Evolutionary conservation across 2,113 vertebrate genomes (phyloP).

Genomic region (Lipotes vexillifer): DNA sequence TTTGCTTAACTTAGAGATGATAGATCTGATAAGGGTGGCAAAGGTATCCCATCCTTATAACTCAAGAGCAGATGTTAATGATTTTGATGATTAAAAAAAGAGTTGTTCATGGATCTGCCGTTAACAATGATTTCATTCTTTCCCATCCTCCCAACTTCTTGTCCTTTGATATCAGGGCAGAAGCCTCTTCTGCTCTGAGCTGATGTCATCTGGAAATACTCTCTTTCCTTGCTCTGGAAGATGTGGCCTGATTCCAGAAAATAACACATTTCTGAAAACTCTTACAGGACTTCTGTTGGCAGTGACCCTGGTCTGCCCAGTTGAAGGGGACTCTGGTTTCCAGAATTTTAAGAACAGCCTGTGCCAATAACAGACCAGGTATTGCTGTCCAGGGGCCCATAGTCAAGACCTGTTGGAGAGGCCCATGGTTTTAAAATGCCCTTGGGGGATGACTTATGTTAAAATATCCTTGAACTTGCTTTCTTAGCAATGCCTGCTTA

Average conservation of each 20-base stretch:
- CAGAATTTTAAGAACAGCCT: background rate
- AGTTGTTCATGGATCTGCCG: background rate
- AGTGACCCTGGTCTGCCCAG: background rate
- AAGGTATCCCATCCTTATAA: background rate
- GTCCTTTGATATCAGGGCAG: background rate
- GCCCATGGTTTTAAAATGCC: background rate
- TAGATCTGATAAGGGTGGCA: background rate
- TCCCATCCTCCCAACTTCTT: background rate
- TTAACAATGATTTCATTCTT: background rate
- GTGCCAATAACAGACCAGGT: too few relatives aligned
- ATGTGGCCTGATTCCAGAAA: background rate
- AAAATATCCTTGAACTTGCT: background rate
- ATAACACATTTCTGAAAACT: background rate
- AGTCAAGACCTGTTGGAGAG: background rate
- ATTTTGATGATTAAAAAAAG: background rate
- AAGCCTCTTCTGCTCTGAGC: background rate
- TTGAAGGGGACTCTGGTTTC: background rate
- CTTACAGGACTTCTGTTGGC: background rate
- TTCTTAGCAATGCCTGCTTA: background rate
- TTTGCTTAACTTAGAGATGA: background rate
- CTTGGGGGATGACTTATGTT: background rate
- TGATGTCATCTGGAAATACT: background rate
- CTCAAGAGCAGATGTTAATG: background rate
- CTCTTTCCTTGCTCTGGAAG: background rate
- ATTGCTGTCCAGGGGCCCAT: fast-evolving